Evolutionary conservation across 92 coral and sea anemone genomes (phyloP).

Genomic region (Heliopora coerulea): DNA sequence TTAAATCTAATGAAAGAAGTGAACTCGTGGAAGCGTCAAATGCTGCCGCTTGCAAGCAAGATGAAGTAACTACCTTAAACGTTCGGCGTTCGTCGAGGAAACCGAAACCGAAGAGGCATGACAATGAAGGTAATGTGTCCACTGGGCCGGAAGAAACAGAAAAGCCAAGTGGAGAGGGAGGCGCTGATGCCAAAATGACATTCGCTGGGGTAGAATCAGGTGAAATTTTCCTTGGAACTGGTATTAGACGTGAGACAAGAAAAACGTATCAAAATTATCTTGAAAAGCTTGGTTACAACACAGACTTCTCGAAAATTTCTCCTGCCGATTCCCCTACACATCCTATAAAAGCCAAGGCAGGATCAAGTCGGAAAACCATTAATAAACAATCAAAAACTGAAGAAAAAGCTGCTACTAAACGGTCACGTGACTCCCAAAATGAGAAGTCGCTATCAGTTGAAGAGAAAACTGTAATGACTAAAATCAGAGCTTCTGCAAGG

Average conservation of each 20-base stretch:
- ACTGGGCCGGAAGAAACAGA: constrained; percentile 1
- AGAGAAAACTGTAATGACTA: constrained; percentile 44
- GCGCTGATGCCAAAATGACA: not conserved
- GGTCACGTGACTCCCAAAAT: not conserved
- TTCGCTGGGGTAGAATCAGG: not conserved
- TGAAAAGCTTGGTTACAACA: constrained; percentile 47
- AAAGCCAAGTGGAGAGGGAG: not conserved
- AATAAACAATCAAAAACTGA: constrained; percentile 22
- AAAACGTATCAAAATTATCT: constrained; percentile 68
- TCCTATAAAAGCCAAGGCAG: not conserved
- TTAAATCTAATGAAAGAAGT: constrained; percentile 5
- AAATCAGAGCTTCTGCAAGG: constrained; percentile 68
- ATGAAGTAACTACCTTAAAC: not conserved
- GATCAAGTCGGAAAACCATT: not conserved
- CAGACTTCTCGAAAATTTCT: constrained; percentile 32
- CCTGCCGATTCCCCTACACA: not conserved
- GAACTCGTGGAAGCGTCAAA: constrained; percentile 6
- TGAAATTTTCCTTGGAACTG: not conserved
- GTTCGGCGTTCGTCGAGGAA: constrained; percentile 87
- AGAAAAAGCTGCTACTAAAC: not conserved
- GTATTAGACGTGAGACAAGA: constrained; percentile 70
- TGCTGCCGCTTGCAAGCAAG: constrained; percentile 5
- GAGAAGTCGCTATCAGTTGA: not conserved
- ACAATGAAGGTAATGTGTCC: constrained; percentile 60
- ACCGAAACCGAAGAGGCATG: constrained; percentile 88